Conservation (phyloP, 2,797 vertebrate genomes). For the Chaunax sp. region DNA sequence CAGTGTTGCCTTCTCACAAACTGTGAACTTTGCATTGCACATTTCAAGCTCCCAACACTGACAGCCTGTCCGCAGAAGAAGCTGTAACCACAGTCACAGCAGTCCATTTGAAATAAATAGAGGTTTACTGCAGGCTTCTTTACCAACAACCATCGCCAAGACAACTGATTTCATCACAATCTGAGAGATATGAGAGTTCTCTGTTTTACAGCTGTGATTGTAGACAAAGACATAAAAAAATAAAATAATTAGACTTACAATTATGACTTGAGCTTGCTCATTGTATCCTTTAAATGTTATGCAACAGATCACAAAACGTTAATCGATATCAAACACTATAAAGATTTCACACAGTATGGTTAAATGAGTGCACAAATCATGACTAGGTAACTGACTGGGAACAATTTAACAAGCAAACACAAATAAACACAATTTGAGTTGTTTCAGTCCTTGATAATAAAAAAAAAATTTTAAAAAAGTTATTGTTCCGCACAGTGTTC, state of each 20-base stretch:
- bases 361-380: background rate
- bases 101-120: slow-evolving; percentile 10
- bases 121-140: background rate
- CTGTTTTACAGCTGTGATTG: slow-evolving; percentile 21
- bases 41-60: slow-evolving; percentile 40
- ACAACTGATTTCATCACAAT: slow-evolving; percentile 8
- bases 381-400: background rate
- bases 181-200: slow-evolving; percentile 17
- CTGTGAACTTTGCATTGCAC: slow-evolving; percentile 42
- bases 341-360: background rate
- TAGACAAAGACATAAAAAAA: background rate
- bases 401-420: background rate
- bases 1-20: slow-evolving; percentile 60
- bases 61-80: slow-evolving; percentile 8
- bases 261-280: no score
- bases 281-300: no score
- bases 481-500: slow-evolving; percentile 30
- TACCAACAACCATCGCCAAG: background rate
- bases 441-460: slow-evolving; percentile 1
- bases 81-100: slow-evolving; percentile 1
- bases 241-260: no score
- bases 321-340: no score
- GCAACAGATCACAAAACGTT: no score
- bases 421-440: background rate
- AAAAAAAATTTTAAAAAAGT: background rate